Evolutionary conservation across 2,888 invertebrate genomes (phyloP).

Genomic region (Drosophila aldrichi): DNA sequence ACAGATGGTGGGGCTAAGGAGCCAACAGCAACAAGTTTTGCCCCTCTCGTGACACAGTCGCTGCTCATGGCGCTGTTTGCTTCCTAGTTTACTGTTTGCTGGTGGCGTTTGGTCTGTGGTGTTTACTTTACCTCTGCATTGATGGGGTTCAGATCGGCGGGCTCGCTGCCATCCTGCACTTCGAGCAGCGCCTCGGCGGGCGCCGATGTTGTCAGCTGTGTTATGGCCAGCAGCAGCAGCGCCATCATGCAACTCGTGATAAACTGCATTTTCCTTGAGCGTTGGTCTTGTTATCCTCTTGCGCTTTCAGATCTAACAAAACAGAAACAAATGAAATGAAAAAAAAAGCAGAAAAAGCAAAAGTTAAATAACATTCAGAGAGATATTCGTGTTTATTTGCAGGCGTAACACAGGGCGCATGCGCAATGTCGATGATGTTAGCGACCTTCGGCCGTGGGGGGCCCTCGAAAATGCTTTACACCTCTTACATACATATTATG

Average conservation of each 20-base stretch:
- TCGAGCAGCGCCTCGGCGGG: conserved; percentile 64
- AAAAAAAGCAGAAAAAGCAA: neutral
- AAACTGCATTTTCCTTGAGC: conserved; percentile 72
- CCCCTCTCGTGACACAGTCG: conserved; percentile 31
- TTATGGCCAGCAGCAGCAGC: conserved; percentile 49
- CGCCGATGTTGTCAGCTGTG: conserved; percentile 46
- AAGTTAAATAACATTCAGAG: neutral
- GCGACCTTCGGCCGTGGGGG: conserved; percentile 27
- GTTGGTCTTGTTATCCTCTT: conserved; percentile 8
- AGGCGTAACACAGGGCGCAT: conserved; percentile 22
- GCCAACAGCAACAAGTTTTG: conserved; percentile 40
- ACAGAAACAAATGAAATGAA: conserved; percentile 1
- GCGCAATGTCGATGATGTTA: conserved; percentile 22
- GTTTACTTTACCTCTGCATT: conserved; percentile 84
- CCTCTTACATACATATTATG: conserved; percentile 10
- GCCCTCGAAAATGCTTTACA: conserved; percentile 12
- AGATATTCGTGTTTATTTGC: neutral
- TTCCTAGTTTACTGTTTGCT: conserved; percentile 32
- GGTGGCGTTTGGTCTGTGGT: conserved; percentile 12
- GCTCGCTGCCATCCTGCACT: conserved; percentile 67
- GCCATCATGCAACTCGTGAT: conserved; percentile 64
- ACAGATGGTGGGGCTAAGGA: conserved; percentile 21
- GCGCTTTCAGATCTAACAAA: conserved; percentile 1
- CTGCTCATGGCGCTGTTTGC: conserved; percentile 18
- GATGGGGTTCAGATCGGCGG: conserved; percentile 82